Percentiles rank a stretch among this genome's conserved stretches.
Evolutionary conservation across 2,888 invertebrate species (phyloP).

Genomic region (Sesamia inferens): DNA sequence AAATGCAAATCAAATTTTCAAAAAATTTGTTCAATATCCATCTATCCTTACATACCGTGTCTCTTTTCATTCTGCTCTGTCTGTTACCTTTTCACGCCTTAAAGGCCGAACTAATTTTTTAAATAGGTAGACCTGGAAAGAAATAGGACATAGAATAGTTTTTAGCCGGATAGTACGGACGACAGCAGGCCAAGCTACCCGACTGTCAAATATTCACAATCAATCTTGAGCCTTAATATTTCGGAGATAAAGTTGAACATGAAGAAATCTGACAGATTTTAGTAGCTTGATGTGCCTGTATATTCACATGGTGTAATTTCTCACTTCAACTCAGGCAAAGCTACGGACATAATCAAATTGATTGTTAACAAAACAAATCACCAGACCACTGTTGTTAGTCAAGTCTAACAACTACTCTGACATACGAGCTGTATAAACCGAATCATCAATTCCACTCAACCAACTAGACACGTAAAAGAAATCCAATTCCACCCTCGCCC

Average conservation of each 20-base stretch:
- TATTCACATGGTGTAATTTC: neutral
- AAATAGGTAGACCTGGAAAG: too few species aligned
- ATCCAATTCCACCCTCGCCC: constrained; percentile 49
- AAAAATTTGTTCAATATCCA: neutral
- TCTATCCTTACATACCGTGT: too few species aligned
- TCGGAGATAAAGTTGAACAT: too few species aligned
- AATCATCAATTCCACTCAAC: constrained; percentile 51
- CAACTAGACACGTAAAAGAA: constrained; percentile 54
- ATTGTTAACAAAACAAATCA: neutral
- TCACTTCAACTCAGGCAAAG: neutral
- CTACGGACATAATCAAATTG: neutral
- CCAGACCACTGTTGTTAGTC: neutral
- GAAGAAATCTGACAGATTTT: too few species aligned
- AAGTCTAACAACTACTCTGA: constrained; percentile 15
- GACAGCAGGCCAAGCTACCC: too few species aligned
- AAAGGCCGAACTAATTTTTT: neutral
- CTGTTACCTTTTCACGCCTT: neutral
- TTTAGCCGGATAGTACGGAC: too few species aligned
- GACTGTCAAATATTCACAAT: too few species aligned
- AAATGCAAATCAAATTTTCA: neutral
- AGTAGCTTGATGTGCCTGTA: too few species aligned
- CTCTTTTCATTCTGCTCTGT: neutral
- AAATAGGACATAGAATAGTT: too few species aligned
- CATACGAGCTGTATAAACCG: constrained; percentile 50
- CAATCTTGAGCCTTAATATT: too few species aligned